phyloP scores from a whole-genome alignment of 2,888 invertebrate species.

The Idaea aversata region DNA sequence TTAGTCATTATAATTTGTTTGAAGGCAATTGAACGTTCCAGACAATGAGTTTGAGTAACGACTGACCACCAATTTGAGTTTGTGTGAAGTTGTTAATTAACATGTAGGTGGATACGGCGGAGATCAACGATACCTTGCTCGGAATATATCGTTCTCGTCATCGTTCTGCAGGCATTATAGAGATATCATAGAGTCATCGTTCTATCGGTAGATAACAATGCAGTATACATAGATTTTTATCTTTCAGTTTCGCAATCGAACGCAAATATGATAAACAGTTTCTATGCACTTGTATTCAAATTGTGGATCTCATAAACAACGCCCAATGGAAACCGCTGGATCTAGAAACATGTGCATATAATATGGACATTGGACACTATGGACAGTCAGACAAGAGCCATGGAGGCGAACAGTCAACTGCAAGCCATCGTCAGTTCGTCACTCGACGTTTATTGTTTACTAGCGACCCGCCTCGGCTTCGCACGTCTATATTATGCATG shows the following conservation, averaged over 20 bases:
- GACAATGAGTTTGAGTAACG: background rate
- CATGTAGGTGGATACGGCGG: background rate
- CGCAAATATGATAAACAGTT: background rate
- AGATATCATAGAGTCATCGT: background rate
- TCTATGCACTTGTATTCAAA: background rate
- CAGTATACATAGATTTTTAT: background rate
- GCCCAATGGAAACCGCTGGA: background rate
- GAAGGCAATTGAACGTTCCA: background rate
- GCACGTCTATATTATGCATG: too few relatives aligned
- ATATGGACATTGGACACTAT: too few relatives aligned
- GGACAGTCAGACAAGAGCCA: too few relatives aligned
- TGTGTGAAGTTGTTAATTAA: background rate
- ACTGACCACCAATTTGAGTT: background rate
- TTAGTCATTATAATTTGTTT: background rate
- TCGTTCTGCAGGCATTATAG: background rate
- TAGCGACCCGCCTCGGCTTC: too few relatives aligned
- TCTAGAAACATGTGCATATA: too few relatives aligned
- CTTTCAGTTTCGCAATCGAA: background rate
- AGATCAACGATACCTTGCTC: background rate
- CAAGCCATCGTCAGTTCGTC: too few relatives aligned
- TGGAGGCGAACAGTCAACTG: too few relatives aligned
- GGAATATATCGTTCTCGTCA: too few relatives aligned
- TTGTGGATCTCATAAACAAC: background rate
- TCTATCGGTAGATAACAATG: background rate
- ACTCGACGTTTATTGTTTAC: too few relatives aligned